Conservation (phyloP, 2,888 invertebrate species). For the Endotricha flammealis region DNA sequence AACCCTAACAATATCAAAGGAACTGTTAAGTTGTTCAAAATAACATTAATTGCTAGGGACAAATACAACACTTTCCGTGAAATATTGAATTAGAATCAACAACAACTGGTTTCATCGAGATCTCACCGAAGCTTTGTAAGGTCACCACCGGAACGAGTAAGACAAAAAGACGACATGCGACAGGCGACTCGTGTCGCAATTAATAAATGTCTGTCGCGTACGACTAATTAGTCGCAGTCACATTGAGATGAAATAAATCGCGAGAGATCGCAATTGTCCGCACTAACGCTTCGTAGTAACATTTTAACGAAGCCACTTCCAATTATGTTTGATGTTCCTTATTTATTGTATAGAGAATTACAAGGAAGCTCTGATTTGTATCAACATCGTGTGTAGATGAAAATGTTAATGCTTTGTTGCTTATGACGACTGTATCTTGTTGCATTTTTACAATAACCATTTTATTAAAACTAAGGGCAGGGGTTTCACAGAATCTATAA, state of each 20-base stretch:
- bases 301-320: constrained; percentile 26
- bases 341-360: neutral
- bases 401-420: no score
- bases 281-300: constrained; percentile 30
- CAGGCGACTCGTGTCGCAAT: constrained; percentile 67
- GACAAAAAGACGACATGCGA: constrained; percentile 42
- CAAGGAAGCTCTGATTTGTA: neutral
- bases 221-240: constrained; percentile 69
- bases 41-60: constrained; percentile 19
- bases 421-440: no score
- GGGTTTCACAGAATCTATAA: no score
- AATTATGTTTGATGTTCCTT: constrained; percentile 1
- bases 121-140: constrained; percentile 40
- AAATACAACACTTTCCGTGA: constrained; percentile 24
- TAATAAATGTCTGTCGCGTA: constrained; percentile 67
- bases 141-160: constrained; percentile 43
- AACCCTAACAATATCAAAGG: constrained; percentile 4
- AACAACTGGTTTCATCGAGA: constrained; percentile 4
- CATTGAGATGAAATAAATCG: constrained; percentile 50
- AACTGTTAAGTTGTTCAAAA: constrained; percentile 1
- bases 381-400: no score
- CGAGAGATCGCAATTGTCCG: constrained; percentile 39
- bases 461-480: no score
- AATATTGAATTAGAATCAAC: constrained; percentile 23
- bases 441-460: no score